Percentiles rank a stretch among this genome's conserved stretches.
Conservation (phyloP, 2,113 vertebrate species). For the Pseudorasbora parva region DNA sequence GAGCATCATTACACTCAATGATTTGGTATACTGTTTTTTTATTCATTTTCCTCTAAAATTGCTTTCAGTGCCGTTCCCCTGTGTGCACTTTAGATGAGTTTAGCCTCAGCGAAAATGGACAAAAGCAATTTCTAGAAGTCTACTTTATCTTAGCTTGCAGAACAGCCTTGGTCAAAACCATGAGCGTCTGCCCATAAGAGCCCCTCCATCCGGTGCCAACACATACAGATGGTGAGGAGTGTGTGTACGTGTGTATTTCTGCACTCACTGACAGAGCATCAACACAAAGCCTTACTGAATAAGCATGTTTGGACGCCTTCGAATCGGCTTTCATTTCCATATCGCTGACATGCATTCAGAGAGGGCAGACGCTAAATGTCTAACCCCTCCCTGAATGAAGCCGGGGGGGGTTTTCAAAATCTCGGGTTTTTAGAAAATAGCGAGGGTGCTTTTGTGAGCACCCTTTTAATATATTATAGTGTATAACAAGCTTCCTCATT, state of each 20-base stretch:
- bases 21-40: not conserved
- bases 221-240: slow-evolving; percentile 25
- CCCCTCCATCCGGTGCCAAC: slow-evolving; percentile 24
- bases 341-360: slow-evolving; percentile 60
- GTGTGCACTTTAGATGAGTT: not conserved
- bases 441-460: slow-evolving; percentile 57
- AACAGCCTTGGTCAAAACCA: slow-evolving; percentile 2
- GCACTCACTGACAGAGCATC: slow-evolving; percentile 1
- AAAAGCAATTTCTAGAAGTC: slow-evolving; percentile 21
- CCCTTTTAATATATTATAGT: not conserved
- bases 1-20: not conserved
- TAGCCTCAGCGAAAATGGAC: not conserved
- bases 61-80: not conserved
- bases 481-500: not conserved
- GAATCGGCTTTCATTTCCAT: slow-evolving; percentile 61
- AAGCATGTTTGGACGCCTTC: slow-evolving; percentile 53
- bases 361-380: not conserved
- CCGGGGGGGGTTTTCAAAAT: slow-evolving; percentile 34
- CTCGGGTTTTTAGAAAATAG: not conserved
- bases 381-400: not conserved
- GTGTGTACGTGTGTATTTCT: not conserved
- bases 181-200: slow-evolving; percentile 5
- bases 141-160: slow-evolving; percentile 37
- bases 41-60: not conserved
- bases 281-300: slow-evolving; percentile 34